Evolutionary conservation across 2,888 invertebrate genomes (phyloP).

Genomic region (Eurois occulta): DNA sequence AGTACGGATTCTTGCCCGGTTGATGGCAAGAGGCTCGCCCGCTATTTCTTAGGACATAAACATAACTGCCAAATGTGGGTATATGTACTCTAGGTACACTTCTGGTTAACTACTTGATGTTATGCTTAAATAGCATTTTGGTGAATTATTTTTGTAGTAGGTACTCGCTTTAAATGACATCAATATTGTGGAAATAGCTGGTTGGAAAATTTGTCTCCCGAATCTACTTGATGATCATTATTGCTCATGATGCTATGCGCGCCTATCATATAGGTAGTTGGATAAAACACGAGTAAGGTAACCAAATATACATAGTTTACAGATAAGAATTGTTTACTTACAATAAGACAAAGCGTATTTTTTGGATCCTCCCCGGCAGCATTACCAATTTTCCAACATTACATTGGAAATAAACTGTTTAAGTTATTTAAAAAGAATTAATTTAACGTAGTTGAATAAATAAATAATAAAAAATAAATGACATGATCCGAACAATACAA

Average conservation of each 20-base stretch:
- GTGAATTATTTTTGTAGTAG: not conserved
- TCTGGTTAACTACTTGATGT: not conserved
- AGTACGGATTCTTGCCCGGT: too few relatives aligned
- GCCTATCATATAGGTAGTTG: not conserved
- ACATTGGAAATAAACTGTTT: not conserved
- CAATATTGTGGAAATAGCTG: not conserved
- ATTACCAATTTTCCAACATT: not conserved
- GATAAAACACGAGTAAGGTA: conserved; percentile 8
- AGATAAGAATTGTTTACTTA: conserved; percentile 10
- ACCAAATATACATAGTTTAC: conserved; percentile 12
- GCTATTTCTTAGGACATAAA: not conserved
- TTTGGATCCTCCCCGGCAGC: not conserved
- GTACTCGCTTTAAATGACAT: not conserved
- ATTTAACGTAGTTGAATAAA: not conserved
- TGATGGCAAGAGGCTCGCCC: not conserved
- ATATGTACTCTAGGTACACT: not conserved
- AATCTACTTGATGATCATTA: not conserved
- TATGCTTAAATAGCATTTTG: not conserved
- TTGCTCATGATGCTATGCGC: not conserved
- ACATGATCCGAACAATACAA: not conserved
- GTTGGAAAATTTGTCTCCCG: not conserved
- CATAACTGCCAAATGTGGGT: not conserved
- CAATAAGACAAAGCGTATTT: not conserved
- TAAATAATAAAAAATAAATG: not conserved
- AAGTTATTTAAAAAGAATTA: not conserved